Evolutionary conservation across 1,140 invertebrate genomes (phyloP).

Genomic region (Pachypsylla venusta): DNA sequence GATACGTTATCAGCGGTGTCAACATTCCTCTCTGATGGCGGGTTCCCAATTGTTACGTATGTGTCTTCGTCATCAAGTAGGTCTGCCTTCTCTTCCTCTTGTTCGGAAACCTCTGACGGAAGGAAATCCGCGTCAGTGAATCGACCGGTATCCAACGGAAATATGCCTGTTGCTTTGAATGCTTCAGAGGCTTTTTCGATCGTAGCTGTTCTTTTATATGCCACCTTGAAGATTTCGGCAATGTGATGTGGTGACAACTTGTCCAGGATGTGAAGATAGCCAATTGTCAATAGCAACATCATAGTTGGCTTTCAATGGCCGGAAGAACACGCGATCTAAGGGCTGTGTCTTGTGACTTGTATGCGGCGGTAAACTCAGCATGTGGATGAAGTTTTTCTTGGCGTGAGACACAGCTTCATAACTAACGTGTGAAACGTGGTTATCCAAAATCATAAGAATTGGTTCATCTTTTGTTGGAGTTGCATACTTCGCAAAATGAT

Average conservation of each 20-base stretch:
- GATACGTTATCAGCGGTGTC: not conserved
- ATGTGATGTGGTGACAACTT: constrained; percentile 28
- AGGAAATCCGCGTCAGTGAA: constrained; percentile 20
- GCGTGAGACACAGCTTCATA: constrained; percentile 10
- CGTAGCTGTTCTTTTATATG: constrained; percentile 20
- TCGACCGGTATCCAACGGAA: constrained; percentile 15
- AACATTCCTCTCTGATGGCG: constrained; percentile 14
- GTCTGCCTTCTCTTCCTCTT: constrained; percentile 13
- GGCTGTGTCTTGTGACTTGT: constrained; percentile 26
- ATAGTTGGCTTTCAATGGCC: constrained; percentile 27
- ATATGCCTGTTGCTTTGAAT: constrained; percentile 24
- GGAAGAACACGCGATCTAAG: constrained; percentile 30
- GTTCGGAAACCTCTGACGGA: constrained; percentile 8
- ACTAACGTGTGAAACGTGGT: constrained; percentile 22
- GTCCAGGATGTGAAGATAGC: constrained; percentile 25
- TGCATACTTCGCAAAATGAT: constrained; percentile 24
- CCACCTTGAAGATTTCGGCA: constrained; percentile 24
- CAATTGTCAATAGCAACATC: constrained; percentile 25
- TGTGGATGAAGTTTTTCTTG: constrained; percentile 22
- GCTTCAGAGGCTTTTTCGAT: constrained; percentile 23
- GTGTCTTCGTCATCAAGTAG: constrained; percentile 23
- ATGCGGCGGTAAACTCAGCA: constrained; percentile 28
- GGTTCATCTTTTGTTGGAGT: constrained; percentile 18
- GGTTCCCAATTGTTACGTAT: constrained; percentile 29
- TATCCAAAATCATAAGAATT: constrained; percentile 25